A percentile compares a stretch with the other conserved stretches of the same genome.
Conservation (phyloP, 2,888 invertebrate species). For the Thelaira solivaga region DNA sequence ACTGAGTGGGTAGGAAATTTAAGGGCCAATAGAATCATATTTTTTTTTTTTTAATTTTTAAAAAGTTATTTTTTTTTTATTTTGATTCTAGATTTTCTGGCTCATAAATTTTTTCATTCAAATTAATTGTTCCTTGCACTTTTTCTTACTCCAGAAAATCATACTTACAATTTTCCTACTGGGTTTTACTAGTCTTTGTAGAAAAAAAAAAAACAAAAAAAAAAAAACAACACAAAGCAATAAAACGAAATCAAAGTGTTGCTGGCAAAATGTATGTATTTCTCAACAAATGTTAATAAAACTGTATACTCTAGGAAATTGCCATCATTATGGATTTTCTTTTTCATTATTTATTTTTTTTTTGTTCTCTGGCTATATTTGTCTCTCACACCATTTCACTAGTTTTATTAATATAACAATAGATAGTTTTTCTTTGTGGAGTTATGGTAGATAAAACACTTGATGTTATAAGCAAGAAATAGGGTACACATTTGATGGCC, state of each 20-base stretch:
- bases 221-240: conserved; percentile 6
- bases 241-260: conserved; percentile 50
- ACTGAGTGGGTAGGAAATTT: background rate
- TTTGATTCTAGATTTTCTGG: too few relatives aligned
- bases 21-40: too few relatives aligned
- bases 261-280: conserved; percentile 47
- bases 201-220: background rate
- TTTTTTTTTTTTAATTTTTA: too few relatives aligned
- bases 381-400: conserved; percentile 20
- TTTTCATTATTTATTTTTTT: background rate
- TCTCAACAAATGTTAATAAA: conserved; percentile 63
- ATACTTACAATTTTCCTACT: background rate
- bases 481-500: conserved; percentile 25
- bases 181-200: background rate
- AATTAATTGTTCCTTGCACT: background rate
- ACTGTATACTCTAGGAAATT: conserved; percentile 72
- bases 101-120: too few relatives aligned
- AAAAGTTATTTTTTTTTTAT: too few relatives aligned
- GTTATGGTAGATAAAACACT: conserved; percentile 4
- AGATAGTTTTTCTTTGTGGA: conserved; percentile 15
- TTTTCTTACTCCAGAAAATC: too few relatives aligned
- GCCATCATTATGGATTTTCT: conserved; percentile 71
- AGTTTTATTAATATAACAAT: conserved; percentile 65
- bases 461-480: conserved; percentile 4
- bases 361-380: background rate